Percentiles rank a stretch among this genome's conserved stretches.
Evolutionary conservation across 2,113 vertebrate genomes (phyloP).

Genomic region (Taurulus bubalis): DNA sequence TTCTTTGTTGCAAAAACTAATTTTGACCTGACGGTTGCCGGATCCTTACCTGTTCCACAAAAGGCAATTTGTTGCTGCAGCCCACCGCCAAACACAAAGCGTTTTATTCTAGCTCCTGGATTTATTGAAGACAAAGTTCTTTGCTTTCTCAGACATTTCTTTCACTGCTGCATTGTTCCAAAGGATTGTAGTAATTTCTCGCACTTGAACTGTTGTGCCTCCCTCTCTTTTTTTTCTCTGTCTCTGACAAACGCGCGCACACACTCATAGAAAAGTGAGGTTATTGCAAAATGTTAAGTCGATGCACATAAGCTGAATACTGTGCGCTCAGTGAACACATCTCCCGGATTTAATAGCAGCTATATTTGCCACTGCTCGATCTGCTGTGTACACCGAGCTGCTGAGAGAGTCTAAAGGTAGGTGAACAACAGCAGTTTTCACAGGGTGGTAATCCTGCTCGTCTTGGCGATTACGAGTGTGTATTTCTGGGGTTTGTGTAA

Average conservation of each 20-base stretch:
- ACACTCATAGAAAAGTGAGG: conserved; percentile 23
- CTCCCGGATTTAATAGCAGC: conserved; percentile 65
- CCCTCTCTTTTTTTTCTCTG: conserved; percentile 1
- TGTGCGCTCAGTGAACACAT: conserved; percentile 53
- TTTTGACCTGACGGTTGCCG: neutral
- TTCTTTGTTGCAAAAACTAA: conserved; percentile 31
- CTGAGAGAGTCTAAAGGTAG: conserved; percentile 45
- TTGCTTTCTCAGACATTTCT: conserved; percentile 22
- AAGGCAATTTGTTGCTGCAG: conserved; percentile 30
- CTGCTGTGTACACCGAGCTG: conserved; percentile 44
- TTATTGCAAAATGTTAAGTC: conserved; percentile 51
- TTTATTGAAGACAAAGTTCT: conserved; percentile 28
- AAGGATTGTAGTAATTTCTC: conserved; percentile 48
- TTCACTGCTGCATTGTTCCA: conserved; percentile 45
- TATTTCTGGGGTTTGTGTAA: conserved; percentile 3
- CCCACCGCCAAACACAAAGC: neutral
- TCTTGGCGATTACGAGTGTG: conserved; percentile 14
- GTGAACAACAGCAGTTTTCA: conserved; percentile 48
- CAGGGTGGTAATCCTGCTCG: conserved; percentile 45
- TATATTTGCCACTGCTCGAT: conserved; percentile 57
- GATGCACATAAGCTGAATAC: conserved; percentile 52
- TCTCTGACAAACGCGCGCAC: neutral
- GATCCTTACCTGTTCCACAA: neutral
- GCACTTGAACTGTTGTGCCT: conserved; percentile 21
- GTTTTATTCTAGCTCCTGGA: conserved; percentile 29